Evolutionary conservation across 2,797 vertebrate genomes (phyloP).

Genomic region (Sarcoramphus papa): DNA sequence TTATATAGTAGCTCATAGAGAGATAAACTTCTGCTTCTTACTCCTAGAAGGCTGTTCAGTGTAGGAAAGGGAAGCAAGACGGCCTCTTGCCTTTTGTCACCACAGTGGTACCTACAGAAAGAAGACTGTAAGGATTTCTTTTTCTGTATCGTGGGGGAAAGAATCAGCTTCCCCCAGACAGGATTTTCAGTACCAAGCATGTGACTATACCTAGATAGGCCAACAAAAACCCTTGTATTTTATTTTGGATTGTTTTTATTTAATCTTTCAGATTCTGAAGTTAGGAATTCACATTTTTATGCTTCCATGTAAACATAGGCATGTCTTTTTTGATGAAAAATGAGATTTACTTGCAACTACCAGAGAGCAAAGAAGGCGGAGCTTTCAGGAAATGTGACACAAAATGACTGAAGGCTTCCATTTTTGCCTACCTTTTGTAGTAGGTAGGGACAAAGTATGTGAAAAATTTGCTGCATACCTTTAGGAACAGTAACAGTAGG

Average conservation of each 20-base stretch:
- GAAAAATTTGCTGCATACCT: not conserved
- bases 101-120: not conserved
- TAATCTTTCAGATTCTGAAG: not conserved
- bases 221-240: not conserved
- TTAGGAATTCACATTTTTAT: not conserved
- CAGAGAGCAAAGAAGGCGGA: not conserved
- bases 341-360: not conserved
- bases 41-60: not conserved
- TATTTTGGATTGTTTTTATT: not conserved
- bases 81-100: not conserved
- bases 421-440: not conserved
- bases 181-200: not conserved
- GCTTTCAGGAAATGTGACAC: not conserved
- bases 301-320: not conserved
- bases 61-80: not conserved
- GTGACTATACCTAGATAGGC: not conserved
- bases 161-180: not conserved
- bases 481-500: not conserved
- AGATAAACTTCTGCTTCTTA: not conserved
- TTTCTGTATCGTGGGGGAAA: fast-evolving
- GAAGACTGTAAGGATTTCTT: not conserved
- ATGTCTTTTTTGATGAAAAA: not conserved
- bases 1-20: not conserved
- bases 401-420: not conserved
- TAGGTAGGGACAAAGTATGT: not conserved